These are phyloP conservation scores for Melinopterus prodromus DNA, from an alignment of 2,888 invertebrate species.

Conservation along the genomic window DNA sequence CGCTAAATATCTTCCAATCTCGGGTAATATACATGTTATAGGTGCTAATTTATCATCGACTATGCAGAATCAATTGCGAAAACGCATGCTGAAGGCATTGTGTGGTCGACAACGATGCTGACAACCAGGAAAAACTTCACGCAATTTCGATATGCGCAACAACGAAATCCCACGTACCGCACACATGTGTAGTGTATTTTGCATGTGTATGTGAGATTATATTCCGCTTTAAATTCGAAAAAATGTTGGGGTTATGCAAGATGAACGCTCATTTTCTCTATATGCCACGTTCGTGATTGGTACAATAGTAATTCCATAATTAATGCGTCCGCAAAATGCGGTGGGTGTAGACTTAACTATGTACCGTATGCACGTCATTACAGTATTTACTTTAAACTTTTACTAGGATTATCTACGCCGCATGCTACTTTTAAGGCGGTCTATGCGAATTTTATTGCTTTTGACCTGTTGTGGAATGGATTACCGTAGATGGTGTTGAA, in stretches of 20 bases:
- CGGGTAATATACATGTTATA: conserved; percentile 4
- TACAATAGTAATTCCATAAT: conserved; percentile 24
- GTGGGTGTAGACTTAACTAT: conserved; percentile 16
- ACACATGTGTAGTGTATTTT: neutral
- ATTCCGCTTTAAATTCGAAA: neutral
- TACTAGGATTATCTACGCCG: neutral
- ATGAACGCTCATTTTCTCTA: conserved; percentile 24
- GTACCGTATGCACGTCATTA: conserved; percentile 10
- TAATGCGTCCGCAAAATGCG: conserved; percentile 12
- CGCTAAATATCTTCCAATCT: conserved; percentile 4
- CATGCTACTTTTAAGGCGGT: neutral
- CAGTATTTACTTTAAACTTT: neutral
- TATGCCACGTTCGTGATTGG: conserved; percentile 31
- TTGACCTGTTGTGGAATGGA: neutral
- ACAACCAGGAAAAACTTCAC: neutral
- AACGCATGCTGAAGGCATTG: neutral
- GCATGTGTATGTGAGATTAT: conserved; percentile 13
- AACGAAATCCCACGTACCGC: neutral
- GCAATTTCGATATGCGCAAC: conserved; percentile 12
- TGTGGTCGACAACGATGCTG: neutral
- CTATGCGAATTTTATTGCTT: neutral
- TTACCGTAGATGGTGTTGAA: neutral
- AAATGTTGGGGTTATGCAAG: conserved; percentile 15
- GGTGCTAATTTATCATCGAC: neutral
- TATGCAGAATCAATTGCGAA: conserved; percentile 4